Evolutionary conservation across 2,888 invertebrate species (phyloP).

Genomic region (Cryptophagus acutangulus): DNA sequence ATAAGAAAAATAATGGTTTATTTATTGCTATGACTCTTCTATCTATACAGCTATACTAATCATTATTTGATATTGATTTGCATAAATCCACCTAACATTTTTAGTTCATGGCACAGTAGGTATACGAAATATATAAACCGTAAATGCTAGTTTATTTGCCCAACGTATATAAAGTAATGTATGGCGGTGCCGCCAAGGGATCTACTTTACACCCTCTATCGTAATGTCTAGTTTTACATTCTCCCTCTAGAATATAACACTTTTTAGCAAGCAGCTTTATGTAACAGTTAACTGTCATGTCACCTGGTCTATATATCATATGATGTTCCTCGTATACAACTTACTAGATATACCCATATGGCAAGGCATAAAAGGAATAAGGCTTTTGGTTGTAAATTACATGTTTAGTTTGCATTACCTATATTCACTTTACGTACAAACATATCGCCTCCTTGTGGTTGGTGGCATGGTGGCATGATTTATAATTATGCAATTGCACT

Average conservation of each 20-base stretch:
- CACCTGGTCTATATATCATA: constrained; percentile 21
- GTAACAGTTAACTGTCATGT: constrained; percentile 32
- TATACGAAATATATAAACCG: too few relatives aligned
- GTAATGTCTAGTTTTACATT: constrained; percentile 18
- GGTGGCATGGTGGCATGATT: constrained; percentile 12
- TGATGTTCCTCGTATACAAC: neutral
- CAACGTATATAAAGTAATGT: too few relatives aligned
- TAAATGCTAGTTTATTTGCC: too few relatives aligned
- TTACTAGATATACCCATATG: neutral
- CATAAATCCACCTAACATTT: too few relatives aligned
- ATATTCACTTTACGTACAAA: constrained; percentile 26
- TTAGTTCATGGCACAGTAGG: too few relatives aligned
- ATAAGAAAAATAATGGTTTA: constrained; percentile 3
- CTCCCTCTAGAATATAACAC: constrained; percentile 12
- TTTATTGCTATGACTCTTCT: constrained; percentile 4
- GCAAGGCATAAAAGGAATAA: constrained; percentile 16
- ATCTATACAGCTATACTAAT: too few relatives aligned
- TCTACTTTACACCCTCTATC: constrained; percentile 9
- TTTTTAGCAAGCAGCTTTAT: constrained; percentile 23
- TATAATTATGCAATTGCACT: neutral
- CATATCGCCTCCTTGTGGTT: constrained; percentile 11
- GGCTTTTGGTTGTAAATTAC: constrained; percentile 30
- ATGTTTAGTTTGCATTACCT: constrained; percentile 28
- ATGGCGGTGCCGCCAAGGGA: constrained; percentile 11
- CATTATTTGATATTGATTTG: too few relatives aligned